Evolutionary conservation across 2,888 invertebrate species (phyloP).

Genomic region (Pyralis farinalis): DNA sequence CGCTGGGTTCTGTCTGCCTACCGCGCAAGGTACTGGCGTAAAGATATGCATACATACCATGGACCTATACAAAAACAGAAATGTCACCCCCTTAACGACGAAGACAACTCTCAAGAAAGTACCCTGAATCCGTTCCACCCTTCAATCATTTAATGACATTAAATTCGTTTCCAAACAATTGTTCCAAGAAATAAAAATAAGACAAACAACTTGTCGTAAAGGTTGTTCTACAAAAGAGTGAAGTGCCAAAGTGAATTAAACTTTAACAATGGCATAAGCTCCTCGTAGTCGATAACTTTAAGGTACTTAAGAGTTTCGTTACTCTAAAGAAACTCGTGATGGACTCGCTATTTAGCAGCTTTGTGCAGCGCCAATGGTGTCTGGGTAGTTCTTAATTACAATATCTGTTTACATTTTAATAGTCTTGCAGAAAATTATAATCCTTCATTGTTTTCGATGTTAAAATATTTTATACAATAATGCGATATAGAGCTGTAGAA

Average conservation of each 20-base stretch:
- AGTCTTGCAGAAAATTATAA: too few relatives aligned
- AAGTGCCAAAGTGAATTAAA: slow-evolving; percentile 19
- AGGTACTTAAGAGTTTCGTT: slow-evolving; percentile 14
- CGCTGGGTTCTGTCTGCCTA: too few relatives aligned
- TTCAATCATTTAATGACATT: neutral
- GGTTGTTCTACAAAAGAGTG: slow-evolving; percentile 15
- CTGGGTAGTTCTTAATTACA: too few relatives aligned
- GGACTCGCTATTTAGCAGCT: slow-evolving; percentile 13
- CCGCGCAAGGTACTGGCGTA: too few relatives aligned
- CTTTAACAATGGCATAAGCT: slow-evolving; percentile 17
- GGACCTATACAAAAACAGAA: too few relatives aligned
- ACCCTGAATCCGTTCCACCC: neutral
- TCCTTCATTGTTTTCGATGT: too few relatives aligned
- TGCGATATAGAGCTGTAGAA: too few relatives aligned
- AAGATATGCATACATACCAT: too few relatives aligned
- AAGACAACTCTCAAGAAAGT: neutral
- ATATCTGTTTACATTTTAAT: too few relatives aligned
- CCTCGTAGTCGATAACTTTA: slow-evolving; percentile 17
- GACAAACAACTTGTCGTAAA: slow-evolving; percentile 9
- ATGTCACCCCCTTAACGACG: too few relatives aligned
- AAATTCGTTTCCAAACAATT: slow-evolving; percentile 4
- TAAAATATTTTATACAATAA: too few relatives aligned
- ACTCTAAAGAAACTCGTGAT: slow-evolving; percentile 12
- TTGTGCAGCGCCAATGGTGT: slow-evolving; percentile 4
- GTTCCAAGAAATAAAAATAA: slow-evolving; percentile 5